phyloP scores from a whole-genome alignment of 2,797 vertebrate species.

The Catostomus latipinnis region DNA sequence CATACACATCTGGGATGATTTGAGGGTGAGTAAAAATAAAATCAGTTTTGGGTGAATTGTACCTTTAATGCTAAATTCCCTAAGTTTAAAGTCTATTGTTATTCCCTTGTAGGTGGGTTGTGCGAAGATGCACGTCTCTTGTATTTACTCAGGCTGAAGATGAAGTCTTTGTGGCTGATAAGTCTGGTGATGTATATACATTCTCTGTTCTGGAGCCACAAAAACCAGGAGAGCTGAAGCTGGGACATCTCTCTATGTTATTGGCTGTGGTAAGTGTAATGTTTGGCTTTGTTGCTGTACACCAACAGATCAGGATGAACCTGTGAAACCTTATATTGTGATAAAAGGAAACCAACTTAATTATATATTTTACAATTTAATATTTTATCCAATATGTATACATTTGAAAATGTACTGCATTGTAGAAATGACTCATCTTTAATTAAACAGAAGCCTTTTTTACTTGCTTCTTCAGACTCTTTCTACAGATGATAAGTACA shows the following conservation, averaged over 20 bases:
- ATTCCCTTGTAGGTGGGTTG: slow-evolving; percentile 70
- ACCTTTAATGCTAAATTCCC: too few relatives aligned
- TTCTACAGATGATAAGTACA: slow-evolving; percentile 81
- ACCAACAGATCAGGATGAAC: too few relatives aligned
- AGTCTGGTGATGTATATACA: slow-evolving; percentile 94
- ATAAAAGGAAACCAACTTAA: too few relatives aligned
- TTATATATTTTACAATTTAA: too few relatives aligned
- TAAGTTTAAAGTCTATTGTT: background rate
- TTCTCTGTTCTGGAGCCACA: slow-evolving; percentile 83
- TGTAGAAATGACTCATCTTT: too few relatives aligned
- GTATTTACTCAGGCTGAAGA: slow-evolving; percentile 81
- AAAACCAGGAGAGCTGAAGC: slow-evolving; percentile 79
- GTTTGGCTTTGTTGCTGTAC: background rate
- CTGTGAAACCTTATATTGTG: too few relatives aligned
- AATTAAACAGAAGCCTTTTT: too few relatives aligned
- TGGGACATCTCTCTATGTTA: slow-evolving; percentile 94
- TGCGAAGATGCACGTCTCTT: slow-evolving; percentile 80
- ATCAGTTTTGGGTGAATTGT: too few relatives aligned
- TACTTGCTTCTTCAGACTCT: slow-evolving; percentile 71
- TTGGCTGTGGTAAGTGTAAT: slow-evolving; percentile 80
- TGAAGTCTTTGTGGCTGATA: slow-evolving; percentile 87
- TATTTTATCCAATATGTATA: too few relatives aligned
- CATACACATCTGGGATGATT: too few relatives aligned
- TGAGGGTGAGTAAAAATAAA: too few relatives aligned
- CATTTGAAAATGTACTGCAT: too few relatives aligned